Evolutionary conservation across 1,140 invertebrate species (phyloP), one percentile per base, ranked within the genome.

Genomic region (Rhynchophorus ferrugineus): DNA sequence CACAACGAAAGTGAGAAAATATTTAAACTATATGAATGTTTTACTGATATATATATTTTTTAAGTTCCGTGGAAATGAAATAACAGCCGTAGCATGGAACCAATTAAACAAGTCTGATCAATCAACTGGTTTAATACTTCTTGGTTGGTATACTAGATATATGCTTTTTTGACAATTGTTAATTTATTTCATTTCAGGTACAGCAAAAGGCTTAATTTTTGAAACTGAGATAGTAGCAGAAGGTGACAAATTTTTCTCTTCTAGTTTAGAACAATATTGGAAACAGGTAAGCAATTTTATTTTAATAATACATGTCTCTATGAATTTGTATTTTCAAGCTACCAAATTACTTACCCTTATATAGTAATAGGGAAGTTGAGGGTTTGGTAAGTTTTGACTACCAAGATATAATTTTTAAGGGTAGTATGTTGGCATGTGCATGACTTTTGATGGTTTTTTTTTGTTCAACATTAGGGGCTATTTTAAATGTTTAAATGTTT

Each of bases 31-130:
- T 29, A 29, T 29, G 11, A 5, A 6, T 29, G 24, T 6, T 29
- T 29, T 29, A 29, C 5, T 29, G 24, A 6, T 11, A 29, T 29
- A 6, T 29, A 6, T 5, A 5, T 29, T 47, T 5, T 47, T 52
- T 38, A 18, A 54, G 51, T 81, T 87, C 45, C 78, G 81, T 59
- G 88, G 87, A 39, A 85, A 92, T 71, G 82, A 91, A 66, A 85
- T 97, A 21, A 95, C 91, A 11, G 83, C 89, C 42, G 87, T 97
- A 1, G 93, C 82, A 0, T 97, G 93, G 87, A 94, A 93, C 72
- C 80, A 77, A 59, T 75, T 79, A 29, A 86, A 87, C 65, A 78
- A 79, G 18, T 86, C 80, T 0, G 81, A 87, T 42, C 75, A 69
- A 3, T 79, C 79, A 1, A 83, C 84, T 1, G 87, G 87, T 2